These are phyloP conservation scores for Jaculus jaculus DNA, from an alignment of 2,113 vertebrate species.

Conservation along the genomic window DNA sequence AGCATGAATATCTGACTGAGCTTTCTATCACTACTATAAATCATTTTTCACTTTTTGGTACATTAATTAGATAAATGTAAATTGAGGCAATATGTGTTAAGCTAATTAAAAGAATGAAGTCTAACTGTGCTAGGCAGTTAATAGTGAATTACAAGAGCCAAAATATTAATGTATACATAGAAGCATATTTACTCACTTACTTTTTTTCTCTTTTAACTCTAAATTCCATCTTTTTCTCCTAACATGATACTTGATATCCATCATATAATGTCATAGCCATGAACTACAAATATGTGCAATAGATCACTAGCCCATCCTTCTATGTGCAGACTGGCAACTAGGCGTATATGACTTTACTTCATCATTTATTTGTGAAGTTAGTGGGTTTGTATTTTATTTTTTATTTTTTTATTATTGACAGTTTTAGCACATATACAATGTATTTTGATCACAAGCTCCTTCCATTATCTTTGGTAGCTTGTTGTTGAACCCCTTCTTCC, in stretches of 20 bases:
- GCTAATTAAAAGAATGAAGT: background rate
- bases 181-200: background rate
- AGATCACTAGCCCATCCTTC: background rate
- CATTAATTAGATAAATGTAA: background rate
- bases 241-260: background rate
- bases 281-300: background rate
- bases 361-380: background rate
- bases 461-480: too few species aligned
- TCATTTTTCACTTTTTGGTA: background rate
- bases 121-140: slow-evolving; percentile 45
- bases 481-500: too few species aligned
- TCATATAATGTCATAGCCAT: background rate
- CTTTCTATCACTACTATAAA: background rate
- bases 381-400: background rate
- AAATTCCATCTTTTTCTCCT: background rate
- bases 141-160: slow-evolving; percentile 48
- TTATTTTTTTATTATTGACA: too few species aligned
- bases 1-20: background rate
- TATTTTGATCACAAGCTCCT: too few species aligned
- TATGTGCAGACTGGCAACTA: background rate
- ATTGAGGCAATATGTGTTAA: slow-evolving; percentile 1
- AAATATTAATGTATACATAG: slow-evolving; percentile 60
- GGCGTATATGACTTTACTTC: background rate
- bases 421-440: too few species aligned
- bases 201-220: background rate